Conservation (phyloP, 2,113 vertebrate genomes). For the Protobothrops flavoviridis region DNA sequence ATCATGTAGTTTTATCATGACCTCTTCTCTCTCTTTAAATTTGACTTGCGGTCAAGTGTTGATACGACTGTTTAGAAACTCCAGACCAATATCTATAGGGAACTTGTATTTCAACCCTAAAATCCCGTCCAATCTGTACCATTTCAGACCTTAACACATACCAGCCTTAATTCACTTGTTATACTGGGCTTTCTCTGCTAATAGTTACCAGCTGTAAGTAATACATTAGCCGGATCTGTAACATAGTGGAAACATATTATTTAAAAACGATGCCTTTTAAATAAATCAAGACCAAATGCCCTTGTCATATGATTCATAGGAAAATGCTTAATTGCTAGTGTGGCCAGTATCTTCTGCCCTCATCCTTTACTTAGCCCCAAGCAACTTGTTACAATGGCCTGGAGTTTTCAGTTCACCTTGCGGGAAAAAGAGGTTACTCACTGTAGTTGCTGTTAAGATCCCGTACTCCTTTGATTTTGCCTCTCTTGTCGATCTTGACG, state of each 20-base stretch:
- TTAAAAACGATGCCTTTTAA: slow-evolving; percentile 63
- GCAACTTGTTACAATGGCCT: neutral
- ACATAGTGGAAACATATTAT: slow-evolving; percentile 40
- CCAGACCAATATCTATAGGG: slow-evolving; percentile 28
- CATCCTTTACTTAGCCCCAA: neutral
- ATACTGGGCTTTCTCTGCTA: slow-evolving; percentile 61
- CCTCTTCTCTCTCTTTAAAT: slow-evolving; percentile 45
- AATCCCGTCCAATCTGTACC: slow-evolving; percentile 18
- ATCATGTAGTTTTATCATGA: slow-evolving; percentile 54
- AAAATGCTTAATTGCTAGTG: slow-evolving; percentile 29
- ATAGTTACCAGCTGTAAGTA: slow-evolving; percentile 63
- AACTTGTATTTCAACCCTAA: slow-evolving; percentile 36
- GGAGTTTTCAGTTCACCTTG: neutral
- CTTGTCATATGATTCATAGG: slow-evolving; percentile 41
- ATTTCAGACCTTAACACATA: slow-evolving; percentile 52
- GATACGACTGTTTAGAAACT: slow-evolving; percentile 37
- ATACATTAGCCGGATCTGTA: slow-evolving; percentile 62
- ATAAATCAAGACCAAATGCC: slow-evolving; percentile 64
- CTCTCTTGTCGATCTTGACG: slow-evolving; percentile 91
- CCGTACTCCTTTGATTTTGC: slow-evolving; percentile 93
- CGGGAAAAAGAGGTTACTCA: slow-evolving; percentile 75
- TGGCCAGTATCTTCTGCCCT: slow-evolving; percentile 12
- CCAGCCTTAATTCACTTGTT: slow-evolving; percentile 66
- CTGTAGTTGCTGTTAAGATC: slow-evolving; percentile 94
- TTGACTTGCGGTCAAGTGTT: slow-evolving; percentile 47